Percentiles rank a stretch among this genome's conserved stretches.
Evolutionary conservation across 2,888 invertebrate species (phyloP).

Genomic region (Drosophila histrio): DNA sequence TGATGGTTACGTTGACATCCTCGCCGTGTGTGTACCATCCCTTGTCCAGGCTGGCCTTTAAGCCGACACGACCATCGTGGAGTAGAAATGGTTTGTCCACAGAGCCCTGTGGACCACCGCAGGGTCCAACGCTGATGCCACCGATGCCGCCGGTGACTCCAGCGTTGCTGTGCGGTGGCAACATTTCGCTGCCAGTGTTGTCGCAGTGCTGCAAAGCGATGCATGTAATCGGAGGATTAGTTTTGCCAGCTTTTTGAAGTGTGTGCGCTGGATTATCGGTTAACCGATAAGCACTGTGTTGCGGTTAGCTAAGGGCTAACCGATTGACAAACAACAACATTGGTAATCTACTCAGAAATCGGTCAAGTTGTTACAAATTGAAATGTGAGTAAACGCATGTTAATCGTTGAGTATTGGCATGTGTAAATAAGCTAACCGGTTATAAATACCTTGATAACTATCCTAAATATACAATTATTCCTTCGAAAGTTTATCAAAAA

Average conservation of each 20-base stretch:
- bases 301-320: background rate
- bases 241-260: background rate
- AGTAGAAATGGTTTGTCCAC: conserved; percentile 93
- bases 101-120: conserved; percentile 88
- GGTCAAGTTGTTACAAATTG: background rate
- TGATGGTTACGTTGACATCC: conserved; percentile 89
- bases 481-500: no score
- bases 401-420: no score
- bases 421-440: no score
- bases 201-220: conserved; percentile 59
- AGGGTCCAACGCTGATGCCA: conserved; percentile 66
- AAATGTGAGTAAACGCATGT: background rate
- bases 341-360: background rate
- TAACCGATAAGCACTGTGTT: background rate
- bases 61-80: conserved; percentile 91
- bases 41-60: conserved; percentile 92
- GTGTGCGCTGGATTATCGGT: background rate
- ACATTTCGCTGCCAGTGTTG: conserved; percentile 45
- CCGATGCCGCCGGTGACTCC: conserved; percentile 66
- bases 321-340: background rate
- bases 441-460: no score
- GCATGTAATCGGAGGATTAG: background rate
- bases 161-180: conserved; percentile 65
- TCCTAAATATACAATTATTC: no score
- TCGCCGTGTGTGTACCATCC: conserved; percentile 94